Conservation (phyloP, 2,113 vertebrate genomes). For the Mesitornis unicolor region DNA sequence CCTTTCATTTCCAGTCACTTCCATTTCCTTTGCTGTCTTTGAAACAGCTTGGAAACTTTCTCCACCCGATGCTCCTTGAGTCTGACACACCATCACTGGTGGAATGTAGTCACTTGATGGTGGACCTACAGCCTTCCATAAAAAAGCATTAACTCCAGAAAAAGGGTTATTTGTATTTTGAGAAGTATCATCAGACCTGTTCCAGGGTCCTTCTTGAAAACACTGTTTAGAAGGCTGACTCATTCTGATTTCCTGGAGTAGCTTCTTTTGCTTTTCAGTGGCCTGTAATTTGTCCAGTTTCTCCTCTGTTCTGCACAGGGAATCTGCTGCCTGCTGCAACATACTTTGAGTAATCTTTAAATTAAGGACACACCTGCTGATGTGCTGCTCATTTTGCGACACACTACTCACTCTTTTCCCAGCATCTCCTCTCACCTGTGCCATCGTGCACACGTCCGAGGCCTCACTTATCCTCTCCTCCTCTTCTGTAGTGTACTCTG, state of each 20-base stretch:
- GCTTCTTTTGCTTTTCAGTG: background rate
- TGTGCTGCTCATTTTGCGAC: slow-evolving; percentile 12
- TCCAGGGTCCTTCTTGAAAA: background rate
- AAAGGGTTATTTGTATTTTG: background rate
- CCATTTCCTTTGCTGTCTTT: background rate
- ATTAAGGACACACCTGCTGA: slow-evolving; percentile 63
- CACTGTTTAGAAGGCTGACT: background rate
- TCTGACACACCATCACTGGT: background rate
- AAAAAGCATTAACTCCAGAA: background rate
- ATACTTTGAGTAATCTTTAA: slow-evolving; percentile 64
- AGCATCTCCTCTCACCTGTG: background rate
- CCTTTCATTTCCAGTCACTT: background rate
- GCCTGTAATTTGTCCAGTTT: background rate
- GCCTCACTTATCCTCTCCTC: background rate
- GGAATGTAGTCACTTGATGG: slow-evolving; percentile 53
- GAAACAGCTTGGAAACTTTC: background rate
- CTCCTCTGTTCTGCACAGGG: slow-evolving; percentile 1
- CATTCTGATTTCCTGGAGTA: background rate
- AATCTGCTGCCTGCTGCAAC: slow-evolving; percentile 22
- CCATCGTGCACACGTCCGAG: background rate
- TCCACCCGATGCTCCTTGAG: background rate
- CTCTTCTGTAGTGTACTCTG: slow-evolving; percentile 7
- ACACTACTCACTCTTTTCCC: background rate
- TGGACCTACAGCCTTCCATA: slow-evolving; percentile 49
- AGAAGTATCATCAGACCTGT: background rate